Conservation (phyloP, 2,113 vertebrate species). For the Nanorana parkeri region DNA sequence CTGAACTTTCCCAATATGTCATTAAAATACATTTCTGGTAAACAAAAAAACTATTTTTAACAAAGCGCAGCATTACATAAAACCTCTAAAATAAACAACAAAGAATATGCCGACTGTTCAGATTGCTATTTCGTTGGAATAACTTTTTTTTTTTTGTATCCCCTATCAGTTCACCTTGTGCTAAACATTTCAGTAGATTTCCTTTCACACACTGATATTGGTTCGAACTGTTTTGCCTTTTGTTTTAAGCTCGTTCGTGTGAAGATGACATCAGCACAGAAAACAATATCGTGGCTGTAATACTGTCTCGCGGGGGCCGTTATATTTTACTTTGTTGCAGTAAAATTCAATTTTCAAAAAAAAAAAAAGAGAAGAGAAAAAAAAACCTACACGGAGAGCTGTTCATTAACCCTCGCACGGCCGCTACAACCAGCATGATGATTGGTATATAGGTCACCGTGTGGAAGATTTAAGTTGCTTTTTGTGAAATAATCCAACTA, state of each 20-base stretch:
- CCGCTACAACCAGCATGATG: constrained; percentile 77
- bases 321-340: constrained; percentile 94
- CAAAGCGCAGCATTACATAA: no score
- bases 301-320: constrained; percentile 90
- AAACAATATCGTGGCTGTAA: constrained; percentile 97
- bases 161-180: constrained; percentile 84
- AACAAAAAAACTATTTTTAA: no score
- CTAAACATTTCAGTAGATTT: constrained; percentile 92
- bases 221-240: constrained; percentile 94
- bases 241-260: constrained; percentile 88
- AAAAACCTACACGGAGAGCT: constrained; percentile 81
- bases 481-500: constrained; percentile 81
- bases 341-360: constrained; percentile 88
- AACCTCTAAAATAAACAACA: no score
- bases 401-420: constrained; percentile 82
- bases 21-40: no score
- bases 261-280: constrained; percentile 98
- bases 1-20: no score
- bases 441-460: constrained; percentile 79
- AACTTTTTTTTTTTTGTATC: constrained; percentile 63
- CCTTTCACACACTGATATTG: constrained; percentile 95
- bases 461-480: constrained; percentile 74
- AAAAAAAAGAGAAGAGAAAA: constrained; percentile 58
- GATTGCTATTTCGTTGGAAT: constrained; percentile 22
- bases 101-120: background rate